These are phyloP conservation scores for Troilus luridus DNA, from an alignment of 2,888 invertebrate genomes.

Conservation along the genomic window DNA sequence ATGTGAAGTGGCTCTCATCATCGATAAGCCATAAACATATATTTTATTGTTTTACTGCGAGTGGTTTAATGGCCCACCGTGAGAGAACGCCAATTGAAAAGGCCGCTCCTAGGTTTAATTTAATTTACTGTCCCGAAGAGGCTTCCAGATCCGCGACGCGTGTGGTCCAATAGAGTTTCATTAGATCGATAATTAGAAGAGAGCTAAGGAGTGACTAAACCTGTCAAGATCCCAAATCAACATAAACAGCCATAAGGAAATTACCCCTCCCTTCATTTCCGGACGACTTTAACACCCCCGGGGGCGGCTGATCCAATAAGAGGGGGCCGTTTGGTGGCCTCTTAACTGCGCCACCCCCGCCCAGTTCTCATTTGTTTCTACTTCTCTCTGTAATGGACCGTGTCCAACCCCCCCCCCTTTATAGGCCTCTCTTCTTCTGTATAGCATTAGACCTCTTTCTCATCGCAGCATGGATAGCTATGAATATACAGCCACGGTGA, in stretches of 20 bases:
- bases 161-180: slow-evolving; percentile 49
- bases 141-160: slow-evolving; percentile 22
- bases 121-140: not conserved
- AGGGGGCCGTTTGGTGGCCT: slow-evolving; percentile 58
- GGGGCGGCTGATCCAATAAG: slow-evolving; percentile 61
- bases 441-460: not conserved
- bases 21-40: slow-evolving; percentile 58
- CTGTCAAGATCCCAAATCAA: slow-evolving; percentile 41
- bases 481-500: too few relatives aligned
- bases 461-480: not conserved
- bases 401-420: slow-evolving; percentile 28
- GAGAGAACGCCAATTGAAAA: slow-evolving; percentile 45
- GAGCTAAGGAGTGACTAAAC: not conserved
- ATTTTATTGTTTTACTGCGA: slow-evolving; percentile 55
- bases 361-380: slow-evolving; percentile 62
- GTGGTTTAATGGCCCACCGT: slow-evolving; percentile 46
- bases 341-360: slow-evolving; percentile 57
- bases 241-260: slow-evolving; percentile 63
- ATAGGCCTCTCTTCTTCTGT: slow-evolving; percentile 7
- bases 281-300: slow-evolving; percentile 64
- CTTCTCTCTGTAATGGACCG: slow-evolving; percentile 58
- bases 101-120: slow-evolving; percentile 13
- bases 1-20: slow-evolving; percentile 56
- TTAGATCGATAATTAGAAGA: slow-evolving; percentile 30
- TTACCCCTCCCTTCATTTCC: slow-evolving; percentile 66